Conservation (phyloP, 1,140 invertebrate genomes). For the Diuraphis noxia region DNA sequence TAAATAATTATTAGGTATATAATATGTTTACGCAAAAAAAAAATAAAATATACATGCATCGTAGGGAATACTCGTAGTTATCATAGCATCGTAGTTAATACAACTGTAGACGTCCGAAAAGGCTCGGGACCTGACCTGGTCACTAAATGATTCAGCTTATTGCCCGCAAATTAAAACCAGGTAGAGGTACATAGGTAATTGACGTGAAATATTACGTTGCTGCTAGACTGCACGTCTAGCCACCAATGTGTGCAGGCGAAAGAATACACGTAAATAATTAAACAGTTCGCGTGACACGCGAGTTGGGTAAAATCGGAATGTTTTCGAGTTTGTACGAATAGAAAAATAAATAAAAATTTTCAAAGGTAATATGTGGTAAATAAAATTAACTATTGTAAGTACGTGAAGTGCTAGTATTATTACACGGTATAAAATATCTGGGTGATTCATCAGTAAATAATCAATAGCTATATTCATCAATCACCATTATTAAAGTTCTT, state of each 20-base stretch:
- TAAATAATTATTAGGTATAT: no score
- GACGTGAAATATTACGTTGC: not conserved
- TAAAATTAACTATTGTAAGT: not conserved
- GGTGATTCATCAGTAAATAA: no score
- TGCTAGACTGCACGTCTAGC: not conserved
- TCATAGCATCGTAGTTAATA: no score
- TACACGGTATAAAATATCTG: not conserved
- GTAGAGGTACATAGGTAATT: not conserved
- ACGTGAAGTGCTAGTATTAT: not conserved
- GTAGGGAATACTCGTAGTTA: no score
- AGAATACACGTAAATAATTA: not conserved
- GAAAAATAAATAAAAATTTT: no score
- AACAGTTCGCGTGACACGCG: not conserved
- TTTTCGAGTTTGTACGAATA: not conserved
- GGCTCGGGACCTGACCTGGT: not conserved
- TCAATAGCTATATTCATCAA: no score
- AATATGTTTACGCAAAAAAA: no score
- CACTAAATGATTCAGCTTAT: constrained; percentile 12
- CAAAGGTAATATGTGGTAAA: not conserved
- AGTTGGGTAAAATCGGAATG: not conserved
- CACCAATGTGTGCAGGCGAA: no score
- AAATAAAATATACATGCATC: no score
- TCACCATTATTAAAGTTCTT: no score
- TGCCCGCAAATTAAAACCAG: not conserved
- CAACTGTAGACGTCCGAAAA: not conserved